Evolutionary conservation across 2,113 vertebrate species (phyloP), one percentile per base, ranked within the genome.

Genomic region (Macrotis lagotis): DNA sequence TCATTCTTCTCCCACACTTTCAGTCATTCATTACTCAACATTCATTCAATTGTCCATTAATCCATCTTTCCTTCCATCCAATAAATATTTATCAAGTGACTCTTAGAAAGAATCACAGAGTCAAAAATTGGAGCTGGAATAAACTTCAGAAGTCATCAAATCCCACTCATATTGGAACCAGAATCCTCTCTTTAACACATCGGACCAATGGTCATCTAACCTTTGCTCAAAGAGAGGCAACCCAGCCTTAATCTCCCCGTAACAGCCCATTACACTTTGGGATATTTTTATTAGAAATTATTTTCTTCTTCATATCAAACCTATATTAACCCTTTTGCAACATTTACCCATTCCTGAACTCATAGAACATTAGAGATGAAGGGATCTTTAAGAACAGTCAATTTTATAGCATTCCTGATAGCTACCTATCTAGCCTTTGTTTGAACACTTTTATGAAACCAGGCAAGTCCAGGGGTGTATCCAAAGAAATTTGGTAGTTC

Each of bases 241-340:
- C 0, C 50, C 12, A n/a, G 3, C 25, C 50, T 2, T 44, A 0
- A 44, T 0, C 26, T 5, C 0, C 26, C 9, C 25, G 3, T 24
- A 66, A 83, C 66, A 24, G n/a, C 66, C 19, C 37, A n/a, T 83
- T 83, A 2, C 19, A 22, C n/a, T 24, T 83, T 22, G n/a, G n/a
- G n/a, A 83, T 44, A 44, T 31, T 24, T 83, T n/a, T 83, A 44
- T 44, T 44, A 24, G 66, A 83, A 83, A 44, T 83, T 7, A 83
- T 44, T n/a, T 24, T 44, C 66, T 2, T 83, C 19, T 19, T 83
- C n/a, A 44, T 74, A 19, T n/a, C 59, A 74, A 74, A 1, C 59
- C 59, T n/a, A 6, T 19, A 74, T 24, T 74, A 22, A 14, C 14
- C 14, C 25, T n/a, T 74, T 14, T 74, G n/a, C 66, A 83, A 44